phyloP scores from a whole-genome alignment of 2,797 vertebrate genomes.

The Apogon hyalosoma region DNA sequence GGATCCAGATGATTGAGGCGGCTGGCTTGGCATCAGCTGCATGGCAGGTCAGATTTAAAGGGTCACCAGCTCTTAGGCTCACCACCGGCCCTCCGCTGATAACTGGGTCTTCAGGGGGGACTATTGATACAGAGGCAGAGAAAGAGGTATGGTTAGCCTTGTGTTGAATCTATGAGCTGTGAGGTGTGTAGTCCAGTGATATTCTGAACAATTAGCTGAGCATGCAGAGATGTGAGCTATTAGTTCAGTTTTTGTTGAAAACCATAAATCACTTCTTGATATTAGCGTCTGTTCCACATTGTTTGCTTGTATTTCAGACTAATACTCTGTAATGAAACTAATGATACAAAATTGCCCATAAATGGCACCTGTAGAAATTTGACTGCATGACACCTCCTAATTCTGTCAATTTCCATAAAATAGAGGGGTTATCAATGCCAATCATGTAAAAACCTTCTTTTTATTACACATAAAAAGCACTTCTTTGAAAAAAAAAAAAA shows the following conservation, averaged over 20 bases:
- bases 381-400: conserved; percentile 15
- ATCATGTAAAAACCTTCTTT: background rate
- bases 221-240: background rate
- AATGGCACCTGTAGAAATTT: conserved; percentile 18
- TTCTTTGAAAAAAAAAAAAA: conserved; percentile 22
- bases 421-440: conserved; percentile 28
- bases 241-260: conserved; percentile 4
- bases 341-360: conserved; percentile 6
- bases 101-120: conserved; percentile 95
- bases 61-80: conserved; percentile 94
- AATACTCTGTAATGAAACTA: conserved; percentile 1
- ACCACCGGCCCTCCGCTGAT: conserved; percentile 94
- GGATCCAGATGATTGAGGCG: conserved; percentile 96
- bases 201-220: background rate
- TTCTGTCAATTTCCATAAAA: conserved; percentile 22
- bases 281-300: background rate
- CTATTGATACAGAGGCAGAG: conserved; percentile 75
- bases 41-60: conserved; percentile 96
- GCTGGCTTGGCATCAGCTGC: conserved; percentile 97
- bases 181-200: background rate
- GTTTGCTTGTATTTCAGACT: background rate
- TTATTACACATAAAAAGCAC: conserved; percentile 18
- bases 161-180: background rate
- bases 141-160: conserved; percentile 7
- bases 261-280: background rate